These are phyloP conservation scores for Pseudomyrmex concolor DNA, from an alignment of 1,140 invertebrate species.

Conservation along the genomic window DNA sequence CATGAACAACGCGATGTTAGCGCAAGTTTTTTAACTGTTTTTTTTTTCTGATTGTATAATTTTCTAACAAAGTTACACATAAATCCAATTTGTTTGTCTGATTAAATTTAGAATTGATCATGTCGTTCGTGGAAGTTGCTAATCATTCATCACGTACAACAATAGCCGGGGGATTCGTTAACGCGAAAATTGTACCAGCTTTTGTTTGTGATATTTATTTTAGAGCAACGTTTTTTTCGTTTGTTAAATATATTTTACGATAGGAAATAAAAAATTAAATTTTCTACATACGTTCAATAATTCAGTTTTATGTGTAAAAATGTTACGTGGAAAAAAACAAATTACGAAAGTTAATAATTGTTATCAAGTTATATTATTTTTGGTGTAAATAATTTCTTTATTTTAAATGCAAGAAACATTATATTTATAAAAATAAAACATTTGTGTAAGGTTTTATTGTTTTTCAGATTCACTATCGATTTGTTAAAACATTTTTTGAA, in stretches of 20 bases:
- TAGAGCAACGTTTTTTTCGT: not conserved
- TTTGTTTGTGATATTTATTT: conserved; percentile 15
- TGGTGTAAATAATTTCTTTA: not conserved
- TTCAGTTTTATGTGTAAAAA: not conserved
- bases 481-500: no score
- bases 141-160: conserved; percentile 14
- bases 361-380: not conserved
- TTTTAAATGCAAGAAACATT: conserved; percentile 9
- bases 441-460: no score
- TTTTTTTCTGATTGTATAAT: not conserved
- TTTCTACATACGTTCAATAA: not conserved
- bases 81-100: conserved; percentile 31
- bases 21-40: not conserved
- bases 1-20: not conserved
- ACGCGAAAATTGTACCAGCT: conserved; percentile 3
- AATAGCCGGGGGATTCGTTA: conserved; percentile 8
- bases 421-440: no score
- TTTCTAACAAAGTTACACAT: not conserved
- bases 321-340: not conserved
- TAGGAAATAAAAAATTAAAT: conserved; percentile 3
- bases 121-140: conserved; percentile 34
- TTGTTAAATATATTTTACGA: not conserved
- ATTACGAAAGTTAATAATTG: not conserved
- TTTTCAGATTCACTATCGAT: no score
- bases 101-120: conserved; percentile 41